Evolutionary conservation across 1,140 invertebrate species (phyloP).

Genomic region (Asbolus verrucosus): DNA sequence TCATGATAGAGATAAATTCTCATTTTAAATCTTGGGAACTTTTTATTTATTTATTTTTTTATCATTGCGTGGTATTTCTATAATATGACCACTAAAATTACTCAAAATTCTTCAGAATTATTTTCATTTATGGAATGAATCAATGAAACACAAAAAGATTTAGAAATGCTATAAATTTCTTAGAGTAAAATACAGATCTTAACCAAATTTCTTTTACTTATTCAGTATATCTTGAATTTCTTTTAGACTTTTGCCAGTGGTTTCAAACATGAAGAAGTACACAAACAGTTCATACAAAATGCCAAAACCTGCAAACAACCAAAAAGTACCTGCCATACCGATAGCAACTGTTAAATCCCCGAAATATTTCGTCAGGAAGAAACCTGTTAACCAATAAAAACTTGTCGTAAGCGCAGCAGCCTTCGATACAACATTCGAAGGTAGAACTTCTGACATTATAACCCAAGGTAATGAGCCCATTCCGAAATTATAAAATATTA

Average conservation of each 20-base stretch:
- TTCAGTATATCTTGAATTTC: constrained; percentile 58
- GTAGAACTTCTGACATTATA: constrained; percentile 85
- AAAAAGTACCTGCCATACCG: constrained; percentile 79
- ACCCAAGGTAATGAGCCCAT: constrained; percentile 88
- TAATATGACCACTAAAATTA: too few relatives aligned
- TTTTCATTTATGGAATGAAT: too few relatives aligned
- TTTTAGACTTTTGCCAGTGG: constrained; percentile 81
- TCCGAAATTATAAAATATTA: constrained; percentile 65
- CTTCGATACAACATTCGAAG: constrained; percentile 78
- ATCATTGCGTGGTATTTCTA: too few relatives aligned
- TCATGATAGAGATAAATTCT: too few relatives aligned
- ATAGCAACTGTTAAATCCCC: constrained; percentile 69
- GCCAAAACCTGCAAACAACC: constrained; percentile 78
- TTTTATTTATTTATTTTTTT: too few relatives aligned
- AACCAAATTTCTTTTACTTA: too few relatives aligned
- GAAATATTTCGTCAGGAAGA: constrained; percentile 85
- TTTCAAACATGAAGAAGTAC: constrained; percentile 79
- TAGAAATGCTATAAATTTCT: too few relatives aligned
- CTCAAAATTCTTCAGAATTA: too few relatives aligned
- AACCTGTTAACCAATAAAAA: constrained; percentile 82
- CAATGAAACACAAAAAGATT: too few relatives aligned
- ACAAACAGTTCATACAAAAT: constrained; percentile 67
- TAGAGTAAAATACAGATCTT: too few relatives aligned
- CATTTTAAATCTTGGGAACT: too few relatives aligned
- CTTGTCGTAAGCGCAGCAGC: constrained; percentile 80